A percentile compares a stretch with the other conserved stretches of the same genome.
Conservation (phyloP, 2,113 vertebrate species). For the Notothenia coriiceps region DNA sequence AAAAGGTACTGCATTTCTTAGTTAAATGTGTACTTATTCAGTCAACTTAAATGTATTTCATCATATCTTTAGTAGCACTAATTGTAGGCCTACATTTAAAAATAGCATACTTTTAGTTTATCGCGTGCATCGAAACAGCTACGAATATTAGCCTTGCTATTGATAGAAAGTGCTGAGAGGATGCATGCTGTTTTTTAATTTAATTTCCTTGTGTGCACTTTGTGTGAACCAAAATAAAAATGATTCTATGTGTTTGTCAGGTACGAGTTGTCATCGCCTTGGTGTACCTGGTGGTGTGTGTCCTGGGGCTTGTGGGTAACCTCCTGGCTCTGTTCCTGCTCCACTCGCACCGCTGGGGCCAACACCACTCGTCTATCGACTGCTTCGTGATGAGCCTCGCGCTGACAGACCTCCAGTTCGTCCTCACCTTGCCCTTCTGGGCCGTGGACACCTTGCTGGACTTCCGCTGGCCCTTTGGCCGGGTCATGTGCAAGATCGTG, state of each 20-base stretch:
- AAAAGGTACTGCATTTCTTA: no score
- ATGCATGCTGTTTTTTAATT: background rate
- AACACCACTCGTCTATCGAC: slow-evolving; percentile 82
- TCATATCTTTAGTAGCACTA: no score
- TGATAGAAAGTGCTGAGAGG: background rate
- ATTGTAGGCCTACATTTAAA: no score
- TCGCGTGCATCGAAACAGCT: no score
- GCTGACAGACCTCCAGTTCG: slow-evolving; percentile 86
- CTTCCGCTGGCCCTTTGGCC: slow-evolving; percentile 88
- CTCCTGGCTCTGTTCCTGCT: slow-evolving; percentile 85
- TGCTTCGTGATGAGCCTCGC: slow-evolving; percentile 86
- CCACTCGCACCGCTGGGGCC: slow-evolving; percentile 72
- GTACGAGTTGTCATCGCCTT: slow-evolving; percentile 81
- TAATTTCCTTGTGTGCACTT: background rate
- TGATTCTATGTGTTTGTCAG: slow-evolving; percentile 46
- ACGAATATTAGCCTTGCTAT: no score
- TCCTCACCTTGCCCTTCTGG: slow-evolving; percentile 88
- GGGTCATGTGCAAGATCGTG: slow-evolving; percentile 87
- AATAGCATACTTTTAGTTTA: no score
- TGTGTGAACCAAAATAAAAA: no score
- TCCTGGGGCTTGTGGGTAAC: slow-evolving; percentile 86
- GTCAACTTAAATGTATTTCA: no score
- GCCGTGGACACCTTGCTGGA: slow-evolving; percentile 86
- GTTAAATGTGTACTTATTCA: no score
- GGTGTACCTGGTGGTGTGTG: slow-evolving; percentile 85